Evolutionary conservation across 2,113 vertebrate species (phyloP).

Genomic region (Zapus hudsonius): DNA sequence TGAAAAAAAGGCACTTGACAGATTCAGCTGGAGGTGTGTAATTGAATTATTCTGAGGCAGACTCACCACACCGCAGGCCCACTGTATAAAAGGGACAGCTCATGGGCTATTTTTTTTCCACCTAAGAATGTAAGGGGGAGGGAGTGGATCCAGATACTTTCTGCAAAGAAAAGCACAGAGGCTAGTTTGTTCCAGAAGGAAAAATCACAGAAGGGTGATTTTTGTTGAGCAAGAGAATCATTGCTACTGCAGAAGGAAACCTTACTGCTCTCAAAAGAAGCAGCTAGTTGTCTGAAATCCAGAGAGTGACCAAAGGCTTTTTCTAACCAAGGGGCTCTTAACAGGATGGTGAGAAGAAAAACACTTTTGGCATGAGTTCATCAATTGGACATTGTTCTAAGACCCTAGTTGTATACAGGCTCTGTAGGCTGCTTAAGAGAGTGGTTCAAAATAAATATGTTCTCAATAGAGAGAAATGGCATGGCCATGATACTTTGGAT

Average conservation of each 20-base stretch:
- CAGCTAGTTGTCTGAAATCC: constrained; percentile 71
- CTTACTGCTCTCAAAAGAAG: constrained; percentile 73
- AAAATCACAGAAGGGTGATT: constrained; percentile 73
- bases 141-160: constrained; percentile 58
- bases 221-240: constrained; percentile 65
- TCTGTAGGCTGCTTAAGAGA: constrained; percentile 33
- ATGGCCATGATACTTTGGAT: background rate
- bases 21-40: constrained; percentile 67
- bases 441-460: constrained; percentile 60
- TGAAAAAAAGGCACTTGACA: constrained; percentile 20
- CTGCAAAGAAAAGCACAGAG: constrained; percentile 72
- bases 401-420: background rate
- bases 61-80: constrained; percentile 47
- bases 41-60: constrained; percentile 59
- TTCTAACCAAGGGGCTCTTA: constrained; percentile 64
- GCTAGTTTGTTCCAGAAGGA: constrained; percentile 67
- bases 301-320: constrained; percentile 72
- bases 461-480: constrained; percentile 15
- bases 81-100: constrained; percentile 61
- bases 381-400: constrained; percentile 73
- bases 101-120: constrained; percentile 50
- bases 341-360: constrained; percentile 66
- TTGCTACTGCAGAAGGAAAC: constrained; percentile 68
- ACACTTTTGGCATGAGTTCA: constrained; percentile 54
- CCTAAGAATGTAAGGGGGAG: constrained; percentile 39